phyloP scores from a whole-genome alignment of 2,888 invertebrate genomes.

The Cosmopolites sordidus region DNA sequence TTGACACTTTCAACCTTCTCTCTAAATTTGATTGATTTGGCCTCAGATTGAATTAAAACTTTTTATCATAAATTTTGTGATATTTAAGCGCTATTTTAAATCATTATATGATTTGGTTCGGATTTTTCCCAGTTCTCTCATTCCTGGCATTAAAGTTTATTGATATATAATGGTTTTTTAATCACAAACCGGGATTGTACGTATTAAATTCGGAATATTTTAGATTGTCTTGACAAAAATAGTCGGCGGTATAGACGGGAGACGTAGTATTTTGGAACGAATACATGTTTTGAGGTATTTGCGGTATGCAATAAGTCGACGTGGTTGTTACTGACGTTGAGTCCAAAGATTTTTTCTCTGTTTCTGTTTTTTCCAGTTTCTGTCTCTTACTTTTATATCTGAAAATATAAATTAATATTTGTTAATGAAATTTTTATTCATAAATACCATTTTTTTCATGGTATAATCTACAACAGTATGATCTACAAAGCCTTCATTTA shows the following conservation, averaged over 20 bases:
- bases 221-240: conserved; percentile 26
- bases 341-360: conserved; percentile 22
- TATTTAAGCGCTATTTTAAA: too few relatives aligned
- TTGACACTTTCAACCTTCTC: too few relatives aligned
- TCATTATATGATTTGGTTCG: too few relatives aligned
- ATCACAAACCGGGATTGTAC: conserved; percentile 3
- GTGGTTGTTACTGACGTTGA: conserved; percentile 7
- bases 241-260: conserved; percentile 27
- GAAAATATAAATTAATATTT: not conserved
- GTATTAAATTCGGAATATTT: conserved; percentile 29
- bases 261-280: conserved; percentile 6
- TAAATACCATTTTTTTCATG: too few relatives aligned
- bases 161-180: not conserved
- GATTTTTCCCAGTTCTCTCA: too few relatives aligned
- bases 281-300: conserved; percentile 11
- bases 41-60: too few relatives aligned
- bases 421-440: too few relatives aligned
- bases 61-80: too few relatives aligned
- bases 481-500: too few relatives aligned
- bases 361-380: conserved; percentile 31
- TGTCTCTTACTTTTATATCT: conserved; percentile 38
- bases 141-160: too few relatives aligned
- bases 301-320: not conserved
- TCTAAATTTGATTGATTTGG: too few relatives aligned
- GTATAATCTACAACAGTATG: too few relatives aligned